Percentiles rank a stretch among this genome's conserved stretches.
Evolutionary conservation across 2,888 invertebrate genomes (phyloP).

Genomic region (Cataglyphis altisquamis): DNA sequence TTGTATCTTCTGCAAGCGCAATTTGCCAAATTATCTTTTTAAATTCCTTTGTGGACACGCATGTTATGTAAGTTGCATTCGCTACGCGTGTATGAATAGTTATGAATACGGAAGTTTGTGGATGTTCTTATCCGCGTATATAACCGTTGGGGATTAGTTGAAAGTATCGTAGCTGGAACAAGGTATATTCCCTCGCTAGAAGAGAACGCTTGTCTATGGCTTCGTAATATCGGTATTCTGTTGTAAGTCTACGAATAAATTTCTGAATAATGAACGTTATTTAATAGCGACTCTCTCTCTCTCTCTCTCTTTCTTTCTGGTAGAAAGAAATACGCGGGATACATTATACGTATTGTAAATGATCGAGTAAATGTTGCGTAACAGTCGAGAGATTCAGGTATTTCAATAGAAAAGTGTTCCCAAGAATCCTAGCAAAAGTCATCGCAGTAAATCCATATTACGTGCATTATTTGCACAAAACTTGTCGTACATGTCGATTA

Average conservation of each 20-base stretch:
- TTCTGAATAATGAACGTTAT: conserved; percentile 53
- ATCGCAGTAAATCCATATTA: conserved; percentile 5
- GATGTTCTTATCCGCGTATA: conserved; percentile 32
- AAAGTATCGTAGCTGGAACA: conserved; percentile 45
- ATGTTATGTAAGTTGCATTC: neutral
- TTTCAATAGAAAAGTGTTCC: conserved; percentile 28
- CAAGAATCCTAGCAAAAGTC: neutral
- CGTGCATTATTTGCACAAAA: conserved; percentile 38
- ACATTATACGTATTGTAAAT: conserved; percentile 40
- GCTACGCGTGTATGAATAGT: conserved; percentile 27
- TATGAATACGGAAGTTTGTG: conserved; percentile 49
- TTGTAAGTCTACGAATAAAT: conserved; percentile 46
- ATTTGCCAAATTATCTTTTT: conserved; percentile 27
- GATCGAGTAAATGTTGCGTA: conserved; percentile 39
- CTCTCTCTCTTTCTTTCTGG: too few species aligned
- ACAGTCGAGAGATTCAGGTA: conserved; percentile 18
- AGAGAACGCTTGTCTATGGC: conserved; percentile 43
- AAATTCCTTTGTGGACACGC: neutral
- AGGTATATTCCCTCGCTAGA: conserved; percentile 34
- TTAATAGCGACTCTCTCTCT: conserved; percentile 22
- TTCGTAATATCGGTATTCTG: conserved; percentile 45
- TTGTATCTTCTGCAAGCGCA: conserved; percentile 6
- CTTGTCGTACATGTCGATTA: conserved; percentile 38
- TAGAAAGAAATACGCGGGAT: conserved; percentile 18
- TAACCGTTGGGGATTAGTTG: conserved; percentile 23